Conservation (phyloP, 1,140 invertebrate genomes). For the Thalassaphorura encarpata region DNA sequence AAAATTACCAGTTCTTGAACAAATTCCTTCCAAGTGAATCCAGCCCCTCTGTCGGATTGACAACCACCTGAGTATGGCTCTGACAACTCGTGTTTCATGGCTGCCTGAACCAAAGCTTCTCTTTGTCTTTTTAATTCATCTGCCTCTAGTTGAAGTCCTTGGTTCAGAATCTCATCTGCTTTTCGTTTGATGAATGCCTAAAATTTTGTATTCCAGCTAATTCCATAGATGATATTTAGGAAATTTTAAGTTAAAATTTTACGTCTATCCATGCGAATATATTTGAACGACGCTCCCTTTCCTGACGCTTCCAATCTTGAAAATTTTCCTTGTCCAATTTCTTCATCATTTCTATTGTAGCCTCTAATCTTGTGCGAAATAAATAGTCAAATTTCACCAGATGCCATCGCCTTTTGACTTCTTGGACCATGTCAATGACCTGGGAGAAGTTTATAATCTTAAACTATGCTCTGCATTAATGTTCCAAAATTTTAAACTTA, state of each 20-base stretch:
- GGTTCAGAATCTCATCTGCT: no score
- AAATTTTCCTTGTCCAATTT: conserved; percentile 15
- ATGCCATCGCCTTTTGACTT: conserved; percentile 9
- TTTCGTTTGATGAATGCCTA: no score
- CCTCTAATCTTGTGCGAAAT: conserved; percentile 8
- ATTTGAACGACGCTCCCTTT: conserved; percentile 2
- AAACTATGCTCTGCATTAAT: no score
- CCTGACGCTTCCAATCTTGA: conserved; percentile 15
- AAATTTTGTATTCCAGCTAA: no score
- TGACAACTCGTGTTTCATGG: not conserved
- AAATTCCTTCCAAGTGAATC: conserved; percentile 16
- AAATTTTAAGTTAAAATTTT: no score
- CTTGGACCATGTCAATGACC: conserved; percentile 19
- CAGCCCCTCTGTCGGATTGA: not conserved
- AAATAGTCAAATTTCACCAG: conserved; percentile 18
- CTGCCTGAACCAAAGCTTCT: no score
- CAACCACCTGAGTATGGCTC: conserved; percentile 10
- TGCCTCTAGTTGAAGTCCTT: no score
- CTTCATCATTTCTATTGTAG: conserved; percentile 8
- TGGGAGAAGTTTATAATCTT: not conserved
- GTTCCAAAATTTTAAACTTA: not conserved
- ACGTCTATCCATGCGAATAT: no score
- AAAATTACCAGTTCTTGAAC: conserved; percentile 3
- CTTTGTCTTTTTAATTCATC: not conserved
- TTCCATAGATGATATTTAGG: no score